Conservation (phyloP, 2,797 vertebrate genomes). For the Tauraco hartlaubi region DNA sequence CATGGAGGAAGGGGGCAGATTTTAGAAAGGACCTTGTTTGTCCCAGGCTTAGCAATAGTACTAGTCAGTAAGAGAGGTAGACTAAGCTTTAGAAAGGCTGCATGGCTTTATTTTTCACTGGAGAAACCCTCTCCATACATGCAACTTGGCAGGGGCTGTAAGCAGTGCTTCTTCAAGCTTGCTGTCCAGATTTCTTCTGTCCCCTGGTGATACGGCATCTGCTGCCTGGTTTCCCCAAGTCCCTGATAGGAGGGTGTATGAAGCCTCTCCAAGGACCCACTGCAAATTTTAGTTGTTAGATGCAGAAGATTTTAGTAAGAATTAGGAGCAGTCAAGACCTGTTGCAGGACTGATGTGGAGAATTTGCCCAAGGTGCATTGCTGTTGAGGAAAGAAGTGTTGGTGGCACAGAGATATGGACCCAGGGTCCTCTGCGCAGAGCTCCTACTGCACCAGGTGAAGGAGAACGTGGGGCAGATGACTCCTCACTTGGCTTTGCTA, state of each 20-base stretch:
- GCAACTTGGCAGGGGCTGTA: background rate
- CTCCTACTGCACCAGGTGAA: background rate
- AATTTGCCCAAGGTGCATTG: background rate
- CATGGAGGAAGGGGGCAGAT: background rate
- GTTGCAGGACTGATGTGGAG: background rate
- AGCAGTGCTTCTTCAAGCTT: background rate
- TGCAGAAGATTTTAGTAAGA: background rate
- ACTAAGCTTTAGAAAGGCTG: background rate
- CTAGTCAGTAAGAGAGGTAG: background rate
- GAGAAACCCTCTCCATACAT: background rate
- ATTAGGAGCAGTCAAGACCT: background rate
- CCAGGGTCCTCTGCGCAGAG: background rate
- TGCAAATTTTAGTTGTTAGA: background rate
- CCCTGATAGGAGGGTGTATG: background rate
- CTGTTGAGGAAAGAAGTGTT: background rate
- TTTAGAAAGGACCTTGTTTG: background rate
- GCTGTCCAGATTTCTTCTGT: background rate
- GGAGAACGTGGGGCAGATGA: rapidly evolving
- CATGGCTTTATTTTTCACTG: background rate
- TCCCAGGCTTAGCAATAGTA: background rate
- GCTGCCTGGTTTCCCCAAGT: background rate
- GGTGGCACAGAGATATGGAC: background rate
- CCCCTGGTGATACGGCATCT: background rate
- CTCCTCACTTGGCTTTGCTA: background rate
- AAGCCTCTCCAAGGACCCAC: background rate